Evolutionary conservation across 2,888 invertebrate species (phyloP).

Genomic region (Drosophila prolongata): DNA sequence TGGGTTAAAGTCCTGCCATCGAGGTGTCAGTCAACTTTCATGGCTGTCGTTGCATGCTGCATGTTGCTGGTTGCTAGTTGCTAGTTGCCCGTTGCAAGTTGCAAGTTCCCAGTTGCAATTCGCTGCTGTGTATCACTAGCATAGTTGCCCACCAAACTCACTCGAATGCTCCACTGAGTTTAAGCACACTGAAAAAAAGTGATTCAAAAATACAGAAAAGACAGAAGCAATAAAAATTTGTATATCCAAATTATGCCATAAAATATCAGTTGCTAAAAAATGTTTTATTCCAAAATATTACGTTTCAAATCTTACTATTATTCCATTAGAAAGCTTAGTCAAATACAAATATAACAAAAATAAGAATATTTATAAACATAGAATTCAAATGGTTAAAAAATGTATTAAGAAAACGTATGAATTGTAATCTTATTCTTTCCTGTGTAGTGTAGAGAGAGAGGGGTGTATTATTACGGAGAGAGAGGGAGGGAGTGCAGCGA

Average conservation of each 20-base stretch:
- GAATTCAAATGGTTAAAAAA: too few relatives aligned
- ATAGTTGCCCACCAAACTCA: conserved; percentile 75
- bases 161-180: conserved; percentile 75
- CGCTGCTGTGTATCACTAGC: conserved; percentile 70
- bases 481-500: conserved; percentile 65
- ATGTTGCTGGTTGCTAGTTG: conserved; percentile 21
- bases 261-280: too few relatives aligned
- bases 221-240: neutral
- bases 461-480: neutral
- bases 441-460: neutral
- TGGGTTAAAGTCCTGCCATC: conserved; percentile 80
- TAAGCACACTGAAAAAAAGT: neutral
- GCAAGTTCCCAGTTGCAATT: conserved; percentile 48
- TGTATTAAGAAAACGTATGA: too few relatives aligned
- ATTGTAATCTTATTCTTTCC: neutral
- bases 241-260: too few relatives aligned
- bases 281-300: too few relatives aligned
- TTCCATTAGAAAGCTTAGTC: too few relatives aligned
- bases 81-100: conserved; percentile 12
- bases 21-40: conserved; percentile 81
- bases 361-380: too few relatives aligned
- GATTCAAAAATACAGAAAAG: neutral
- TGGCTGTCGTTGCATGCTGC: conserved; percentile 42
- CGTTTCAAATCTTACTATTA: too few relatives aligned
- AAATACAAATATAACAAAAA: too few relatives aligned